phyloP scores from a whole-genome alignment of 2,888 invertebrate species.

The Cephus runcator region DNA sequence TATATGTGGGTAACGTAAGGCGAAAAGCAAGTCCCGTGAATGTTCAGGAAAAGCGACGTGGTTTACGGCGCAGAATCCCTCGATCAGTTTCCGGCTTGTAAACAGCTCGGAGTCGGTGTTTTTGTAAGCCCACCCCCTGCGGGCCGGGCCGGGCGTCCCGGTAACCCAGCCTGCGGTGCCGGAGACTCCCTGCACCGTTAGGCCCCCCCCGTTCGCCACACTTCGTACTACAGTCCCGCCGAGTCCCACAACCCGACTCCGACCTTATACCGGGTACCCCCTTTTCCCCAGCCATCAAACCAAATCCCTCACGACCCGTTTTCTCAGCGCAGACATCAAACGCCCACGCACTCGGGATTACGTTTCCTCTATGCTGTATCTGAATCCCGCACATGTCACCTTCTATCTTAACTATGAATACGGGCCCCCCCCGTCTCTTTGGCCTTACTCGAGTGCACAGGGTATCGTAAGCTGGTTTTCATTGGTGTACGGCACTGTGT shows the following conservation, averaged over 20 bases:
- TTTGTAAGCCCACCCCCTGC: conserved; percentile 31
- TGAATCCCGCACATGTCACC: conserved; percentile 46
- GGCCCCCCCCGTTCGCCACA: neutral
- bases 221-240: too few relatives aligned
- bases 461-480: too few relatives aligned
- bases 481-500: too few relatives aligned
- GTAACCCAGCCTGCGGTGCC: too few relatives aligned
- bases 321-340: conserved; percentile 45
- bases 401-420: conserved; percentile 43
- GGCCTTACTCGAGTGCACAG: conserved; percentile 17
- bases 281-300: too few relatives aligned
- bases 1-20: too few relatives aligned
- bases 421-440: conserved; percentile 25
- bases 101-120: conserved; percentile 28
- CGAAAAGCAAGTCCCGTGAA: too few relatives aligned
- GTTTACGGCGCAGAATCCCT: conserved; percentile 22
- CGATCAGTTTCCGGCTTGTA: conserved; percentile 35
- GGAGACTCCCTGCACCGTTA: neutral
- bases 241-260: too few relatives aligned
- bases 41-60: too few relatives aligned
- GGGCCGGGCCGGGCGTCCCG: conserved; percentile 19
- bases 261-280: too few relatives aligned
- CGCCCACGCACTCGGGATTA: conserved; percentile 47
- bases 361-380: conserved; percentile 12
- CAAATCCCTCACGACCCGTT: too few relatives aligned